Base-by-base conservation (phyloP, 1,140 invertebrate species). In the Riptortus pedestris region DNA sequence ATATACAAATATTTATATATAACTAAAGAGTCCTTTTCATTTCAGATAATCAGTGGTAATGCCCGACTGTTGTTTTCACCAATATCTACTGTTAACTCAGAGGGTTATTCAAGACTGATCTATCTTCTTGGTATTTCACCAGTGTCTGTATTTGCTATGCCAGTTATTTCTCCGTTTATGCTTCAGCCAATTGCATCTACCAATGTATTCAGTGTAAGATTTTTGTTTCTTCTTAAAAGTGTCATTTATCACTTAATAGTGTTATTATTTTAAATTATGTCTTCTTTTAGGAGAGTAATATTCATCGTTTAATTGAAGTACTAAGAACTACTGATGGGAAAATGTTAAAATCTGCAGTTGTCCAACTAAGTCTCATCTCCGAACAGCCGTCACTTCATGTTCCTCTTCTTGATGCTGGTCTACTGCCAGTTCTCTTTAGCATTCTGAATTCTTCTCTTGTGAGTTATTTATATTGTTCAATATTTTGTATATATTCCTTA, bases 311-410 rank as follows among this genome's bases (percentile, higher is more conserved):
- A 7, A 14, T 38, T 5, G 31, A 38, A 38, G 5, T 38, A 1
- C 28, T 38, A n/a, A 26, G 57, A 26, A 24, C 24, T 31, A 20
- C 31, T 31, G 57, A 59, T 59, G 26, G 33, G 57, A 59, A 59
- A 18, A 77, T 82, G 58, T 72, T 76, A 28, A 77, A 79, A 71
- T 82, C 80, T 3, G 81, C 80, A 47, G 72, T 83, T 20, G 76
- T 79, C 11, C 81, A 83, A 73, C 70, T 81, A 24, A 79, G 77
- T 57, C 79, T 81, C 2, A 82, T 83, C 77, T 69, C 81, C 51
- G 76, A 81, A 33, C 79, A 83, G 65, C 69, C 68, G 29, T 73
- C 76, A 24, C 69, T 82, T 20, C 81, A 83, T 64, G 73, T 76
- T 64, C 65, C 74, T 2, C 81, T 83, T 67, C 66, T 78, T 14